phyloP scores from a whole-genome alignment of 2,797 vertebrate species.

The Megaceryle alcyon region DNA sequence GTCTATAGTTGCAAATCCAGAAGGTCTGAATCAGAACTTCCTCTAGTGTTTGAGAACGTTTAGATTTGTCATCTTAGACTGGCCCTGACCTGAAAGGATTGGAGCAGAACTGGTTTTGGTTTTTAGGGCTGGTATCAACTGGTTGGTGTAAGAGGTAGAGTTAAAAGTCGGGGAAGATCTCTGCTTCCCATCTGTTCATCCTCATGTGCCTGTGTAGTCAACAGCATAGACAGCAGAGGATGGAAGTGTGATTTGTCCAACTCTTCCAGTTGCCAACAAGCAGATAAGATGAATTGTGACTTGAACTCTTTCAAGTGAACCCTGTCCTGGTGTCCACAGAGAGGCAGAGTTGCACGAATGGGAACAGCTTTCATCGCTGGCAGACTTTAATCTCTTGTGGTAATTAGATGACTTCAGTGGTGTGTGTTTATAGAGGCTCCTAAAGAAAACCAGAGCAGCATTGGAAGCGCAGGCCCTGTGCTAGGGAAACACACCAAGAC shows the following conservation, averaged over 20 bases:
- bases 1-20: not conserved
- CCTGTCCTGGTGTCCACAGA: not conserved
- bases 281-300: not conserved
- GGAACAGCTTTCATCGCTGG: not conserved
- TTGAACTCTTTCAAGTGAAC: not conserved
- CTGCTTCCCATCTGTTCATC: not conserved
- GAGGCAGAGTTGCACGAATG: not conserved
- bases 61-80: not conserved
- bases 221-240: not conserved
- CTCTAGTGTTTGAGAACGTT: not conserved
- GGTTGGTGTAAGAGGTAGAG: not conserved
- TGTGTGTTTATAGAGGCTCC: not conserved
- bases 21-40: conserved; percentile 6
- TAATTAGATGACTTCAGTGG: not conserved
- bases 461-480: not conserved
- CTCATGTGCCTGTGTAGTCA: not conserved
- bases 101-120: not conserved
- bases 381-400: not conserved
- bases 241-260: not conserved
- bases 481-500: not conserved
- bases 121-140: not conserved
- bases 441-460: not conserved
- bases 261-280: not conserved
- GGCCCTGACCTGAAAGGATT: not conserved
- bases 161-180: not conserved